Evolutionary conservation across 2,888 invertebrate species (phyloP).

Genomic region (Aleiodes leptofemur): DNA sequence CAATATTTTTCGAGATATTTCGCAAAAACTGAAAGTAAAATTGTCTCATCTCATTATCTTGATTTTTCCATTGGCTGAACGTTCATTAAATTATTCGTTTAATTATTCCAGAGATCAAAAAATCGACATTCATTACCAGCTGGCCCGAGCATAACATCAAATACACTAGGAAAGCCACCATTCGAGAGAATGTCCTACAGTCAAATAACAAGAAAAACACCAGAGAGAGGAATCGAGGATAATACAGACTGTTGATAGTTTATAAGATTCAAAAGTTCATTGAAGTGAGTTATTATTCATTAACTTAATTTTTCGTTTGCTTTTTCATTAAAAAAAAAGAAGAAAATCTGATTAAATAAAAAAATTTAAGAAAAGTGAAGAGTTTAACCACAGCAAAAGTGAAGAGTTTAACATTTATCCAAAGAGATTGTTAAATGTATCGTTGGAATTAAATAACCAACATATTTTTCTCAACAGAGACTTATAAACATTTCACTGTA

Average conservation of each 20-base stretch:
- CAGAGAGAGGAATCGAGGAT: constrained; percentile 42
- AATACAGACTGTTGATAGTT: constrained; percentile 49
- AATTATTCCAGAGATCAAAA: constrained; percentile 16
- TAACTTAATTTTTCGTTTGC: neutral
- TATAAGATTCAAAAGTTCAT: constrained; percentile 34
- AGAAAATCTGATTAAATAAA: constrained; percentile 46
- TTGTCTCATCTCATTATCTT: neutral
- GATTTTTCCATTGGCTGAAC: no score
- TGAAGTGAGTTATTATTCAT: constrained; percentile 21
- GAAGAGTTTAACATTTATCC: constrained; percentile 49
- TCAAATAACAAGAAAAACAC: constrained; percentile 48
- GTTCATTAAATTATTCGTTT: no score
- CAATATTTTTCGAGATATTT: neutral
- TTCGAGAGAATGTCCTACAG: constrained; percentile 46
- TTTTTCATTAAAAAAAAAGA: constrained; percentile 31
- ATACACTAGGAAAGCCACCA: constrained; percentile 8
- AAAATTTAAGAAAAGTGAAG: constrained; percentile 29
- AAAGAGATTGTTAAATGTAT: constrained; percentile 49
- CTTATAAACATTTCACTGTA: constrained; percentile 54
- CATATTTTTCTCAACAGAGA: constrained; percentile 42
- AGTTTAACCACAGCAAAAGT: constrained; percentile 46
- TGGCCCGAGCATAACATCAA: neutral
- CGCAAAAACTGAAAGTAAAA: constrained; percentile 10
- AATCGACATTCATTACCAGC: constrained; percentile 23
- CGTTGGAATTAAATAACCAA: constrained; percentile 29